Conservation (phyloP, 2,113 vertebrate genomes). For the Suricata suricatta region DNA sequence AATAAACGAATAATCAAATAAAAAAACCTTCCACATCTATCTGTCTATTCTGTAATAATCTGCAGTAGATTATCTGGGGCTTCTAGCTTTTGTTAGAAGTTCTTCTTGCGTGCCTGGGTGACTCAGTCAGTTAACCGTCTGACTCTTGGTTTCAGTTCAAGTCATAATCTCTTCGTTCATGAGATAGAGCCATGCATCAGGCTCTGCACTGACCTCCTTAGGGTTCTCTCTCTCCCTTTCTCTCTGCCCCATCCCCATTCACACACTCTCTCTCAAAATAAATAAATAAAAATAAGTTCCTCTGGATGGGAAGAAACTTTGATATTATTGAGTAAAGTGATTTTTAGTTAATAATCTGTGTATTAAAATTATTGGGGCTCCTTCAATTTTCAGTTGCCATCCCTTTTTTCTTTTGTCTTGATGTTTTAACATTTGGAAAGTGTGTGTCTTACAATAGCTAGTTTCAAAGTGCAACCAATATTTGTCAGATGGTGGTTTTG, state of each 20-base stretch:
- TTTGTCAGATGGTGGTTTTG: background rate
- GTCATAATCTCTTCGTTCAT: no score
- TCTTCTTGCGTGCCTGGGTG: background rate
- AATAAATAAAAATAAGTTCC: background rate
- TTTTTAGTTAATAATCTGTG: background rate
- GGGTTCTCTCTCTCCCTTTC: no score
- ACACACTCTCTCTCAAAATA: no score
- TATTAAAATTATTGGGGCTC: background rate
- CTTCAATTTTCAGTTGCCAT: background rate
- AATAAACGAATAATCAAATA: background rate
- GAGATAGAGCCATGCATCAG: no score
- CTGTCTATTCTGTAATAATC: background rate
- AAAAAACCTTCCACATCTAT: background rate
- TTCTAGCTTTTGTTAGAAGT: background rate
- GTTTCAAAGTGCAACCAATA: background rate
- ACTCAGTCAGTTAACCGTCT: no score
- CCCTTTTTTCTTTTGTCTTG: background rate
- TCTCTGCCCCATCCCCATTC: no score
- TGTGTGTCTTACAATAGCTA: background rate
- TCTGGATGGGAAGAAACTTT: background rate
- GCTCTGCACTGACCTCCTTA: no score
- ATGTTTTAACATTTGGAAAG: slow-evolving; percentile 8
- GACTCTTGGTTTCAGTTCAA: no score
- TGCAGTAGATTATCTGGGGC: background rate
- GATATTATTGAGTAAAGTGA: background rate